A percentile compares a stretch with the other conserved stretches of the same genome.
These are phyloP conservation scores for Latheticus oryzae DNA, from an alignment of 2,888 invertebrate genomes.

Conservation along the genomic window DNA sequence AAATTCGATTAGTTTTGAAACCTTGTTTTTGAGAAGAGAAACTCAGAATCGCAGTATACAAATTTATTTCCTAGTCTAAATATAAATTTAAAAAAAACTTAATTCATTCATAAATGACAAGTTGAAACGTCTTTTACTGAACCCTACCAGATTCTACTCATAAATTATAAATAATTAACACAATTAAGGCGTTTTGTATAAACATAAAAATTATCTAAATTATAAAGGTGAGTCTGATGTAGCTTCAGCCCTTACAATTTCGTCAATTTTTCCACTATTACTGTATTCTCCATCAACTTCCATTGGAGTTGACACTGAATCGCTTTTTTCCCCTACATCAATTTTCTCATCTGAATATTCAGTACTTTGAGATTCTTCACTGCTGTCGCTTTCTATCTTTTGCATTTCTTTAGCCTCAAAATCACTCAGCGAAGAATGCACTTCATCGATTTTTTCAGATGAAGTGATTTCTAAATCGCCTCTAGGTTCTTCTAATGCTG, in stretches of 20 bases:
- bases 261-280: constrained; percentile 41
- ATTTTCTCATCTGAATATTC: constrained; percentile 47
- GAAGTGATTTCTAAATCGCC: constrained; percentile 65
- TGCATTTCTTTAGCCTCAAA: constrained; percentile 24
- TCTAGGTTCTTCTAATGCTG: constrained; percentile 25
- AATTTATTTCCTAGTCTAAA: constrained; percentile 41
- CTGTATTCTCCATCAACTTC: constrained; percentile 45
- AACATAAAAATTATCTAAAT: constrained; percentile 25
- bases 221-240: constrained; percentile 40
- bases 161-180: constrained; percentile 27
- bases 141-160: constrained; percentile 22
- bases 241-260: constrained; percentile 36
- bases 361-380: constrained; percentile 40
- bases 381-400: constrained; percentile 7
- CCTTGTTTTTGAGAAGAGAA: too few species aligned
- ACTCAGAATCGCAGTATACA: too few species aligned
- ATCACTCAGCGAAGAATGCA: constrained; percentile 18
- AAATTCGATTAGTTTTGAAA: too few species aligned
- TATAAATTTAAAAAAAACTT: constrained; percentile 42
- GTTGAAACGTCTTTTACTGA: constrained; percentile 7
- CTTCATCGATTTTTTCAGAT: constrained; percentile 56
- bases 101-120: constrained; percentile 9
- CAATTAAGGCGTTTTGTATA: constrained; percentile 17
- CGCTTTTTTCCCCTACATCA: constrained; percentile 40
- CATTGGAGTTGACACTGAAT: constrained; percentile 46